A percentile compares a stretch with the other conserved stretches of the same genome.
phyloP scores from a whole-genome alignment of 2,113 vertebrate species.

The Forbesichthys agassizii region DNA sequence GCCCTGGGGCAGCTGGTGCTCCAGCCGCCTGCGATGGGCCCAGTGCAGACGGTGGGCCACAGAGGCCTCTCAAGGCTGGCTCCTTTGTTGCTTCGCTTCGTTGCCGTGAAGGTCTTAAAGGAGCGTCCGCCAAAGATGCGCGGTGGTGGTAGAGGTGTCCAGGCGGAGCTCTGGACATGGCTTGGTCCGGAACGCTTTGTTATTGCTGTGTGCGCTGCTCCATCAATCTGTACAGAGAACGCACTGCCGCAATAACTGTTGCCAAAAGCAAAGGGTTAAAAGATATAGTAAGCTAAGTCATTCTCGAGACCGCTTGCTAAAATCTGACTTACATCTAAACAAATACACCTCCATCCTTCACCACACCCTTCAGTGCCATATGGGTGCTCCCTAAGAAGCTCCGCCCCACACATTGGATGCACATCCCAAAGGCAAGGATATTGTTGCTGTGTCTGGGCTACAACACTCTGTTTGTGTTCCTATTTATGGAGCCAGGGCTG shows the following conservation, averaged over 20 bases:
- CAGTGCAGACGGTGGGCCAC: constrained; percentile 3
- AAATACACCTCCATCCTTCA: no score
- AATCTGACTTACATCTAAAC: no score
- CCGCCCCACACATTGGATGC: no score
- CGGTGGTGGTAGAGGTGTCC: constrained; percentile 15
- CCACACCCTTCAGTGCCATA: no score
- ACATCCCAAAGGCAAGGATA: no score
- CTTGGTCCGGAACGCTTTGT: background rate
- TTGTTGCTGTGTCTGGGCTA: no score
- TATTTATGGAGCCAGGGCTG: no score
- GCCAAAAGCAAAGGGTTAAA: background rate
- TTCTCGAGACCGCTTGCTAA: no score
- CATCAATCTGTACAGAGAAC: constrained; percentile 62
- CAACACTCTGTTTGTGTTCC: no score
- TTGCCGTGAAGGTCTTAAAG: constrained; percentile 29
- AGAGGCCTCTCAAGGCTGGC: constrained; percentile 15
- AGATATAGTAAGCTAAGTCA: no score
- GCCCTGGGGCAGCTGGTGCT: constrained; percentile 9
- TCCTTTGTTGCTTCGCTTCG: background rate
- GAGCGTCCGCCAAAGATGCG: constrained; percentile 17
- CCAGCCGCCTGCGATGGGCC: constrained; percentile 17
- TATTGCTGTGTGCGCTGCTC: constrained; percentile 65
- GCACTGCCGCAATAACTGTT: background rate
- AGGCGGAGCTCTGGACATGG: constrained; percentile 27
- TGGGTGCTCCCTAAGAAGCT: no score